Evolutionary conservation across 2,888 invertebrate genomes (phyloP).

Genomic region (Parasteatoda lunata): DNA sequence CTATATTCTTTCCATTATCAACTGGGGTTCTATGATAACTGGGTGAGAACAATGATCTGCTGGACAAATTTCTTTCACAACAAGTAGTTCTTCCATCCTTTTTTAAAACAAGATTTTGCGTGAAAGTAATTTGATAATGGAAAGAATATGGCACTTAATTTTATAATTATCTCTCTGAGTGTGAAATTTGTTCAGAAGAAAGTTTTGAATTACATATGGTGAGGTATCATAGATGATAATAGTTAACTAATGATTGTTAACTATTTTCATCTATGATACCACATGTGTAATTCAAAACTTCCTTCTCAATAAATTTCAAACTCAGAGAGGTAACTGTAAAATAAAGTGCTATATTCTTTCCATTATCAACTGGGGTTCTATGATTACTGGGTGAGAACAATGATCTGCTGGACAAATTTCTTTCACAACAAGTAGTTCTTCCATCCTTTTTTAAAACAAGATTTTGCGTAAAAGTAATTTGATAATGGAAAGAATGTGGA

Average conservation of each 20-base stretch:
- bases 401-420: constrained; percentile 27
- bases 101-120: neutral
- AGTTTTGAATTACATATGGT: too few relatives aligned
- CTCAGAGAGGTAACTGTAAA: too few relatives aligned
- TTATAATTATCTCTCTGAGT: neutral
- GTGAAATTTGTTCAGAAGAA: neutral
- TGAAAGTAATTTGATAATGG: neutral
- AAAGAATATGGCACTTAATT: neutral
- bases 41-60: constrained; percentile 36
- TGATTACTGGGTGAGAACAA: constrained; percentile 46
- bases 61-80: constrained; percentile 34
- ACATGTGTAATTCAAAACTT: too few relatives aligned
- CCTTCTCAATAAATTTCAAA: too few relatives aligned
- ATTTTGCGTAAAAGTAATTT: neutral
- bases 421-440: constrained; percentile 43
- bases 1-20: too few relatives aligned
- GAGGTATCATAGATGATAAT: too few relatives aligned
- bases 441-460: constrained; percentile 38
- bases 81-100: constrained; percentile 58
- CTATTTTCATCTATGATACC: too few relatives aligned
- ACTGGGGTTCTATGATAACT: too few relatives aligned
- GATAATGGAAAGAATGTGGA: neutral
- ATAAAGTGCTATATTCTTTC: too few relatives aligned
- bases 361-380: too few relatives aligned
- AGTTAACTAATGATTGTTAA: too few relatives aligned